A percentile compares a stretch with the other conserved stretches of the same genome.
phyloP scores from a whole-genome alignment of 2,888 invertebrate species.

The Eucera pruinosa region DNA sequence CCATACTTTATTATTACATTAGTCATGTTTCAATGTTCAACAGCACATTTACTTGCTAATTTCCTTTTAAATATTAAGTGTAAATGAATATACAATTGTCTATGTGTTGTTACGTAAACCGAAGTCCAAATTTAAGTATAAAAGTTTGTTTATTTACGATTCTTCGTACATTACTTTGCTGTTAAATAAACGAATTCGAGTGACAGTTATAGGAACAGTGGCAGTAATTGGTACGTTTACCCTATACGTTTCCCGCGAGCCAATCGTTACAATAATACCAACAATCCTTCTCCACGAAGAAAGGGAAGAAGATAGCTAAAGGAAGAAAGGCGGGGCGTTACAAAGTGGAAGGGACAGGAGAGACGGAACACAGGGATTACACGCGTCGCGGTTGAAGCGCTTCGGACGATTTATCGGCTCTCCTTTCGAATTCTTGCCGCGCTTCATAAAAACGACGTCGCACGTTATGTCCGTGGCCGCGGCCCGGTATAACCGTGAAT shows the following conservation, averaged over 20 bases:
- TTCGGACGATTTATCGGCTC: slow-evolving; percentile 68
- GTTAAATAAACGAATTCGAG: no score
- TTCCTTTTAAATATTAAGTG: no score
- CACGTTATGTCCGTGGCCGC: slow-evolving; percentile 58
- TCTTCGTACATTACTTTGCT: no score
- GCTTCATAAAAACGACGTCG: slow-evolving; percentile 72
- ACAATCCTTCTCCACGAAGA: not conserved
- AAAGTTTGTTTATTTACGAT: no score
- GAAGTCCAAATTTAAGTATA: no score
- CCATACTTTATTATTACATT: no score
- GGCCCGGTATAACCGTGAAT: slow-evolving; percentile 67
- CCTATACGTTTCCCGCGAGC: not conserved
- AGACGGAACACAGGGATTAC: slow-evolving; percentile 28
- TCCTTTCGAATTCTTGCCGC: slow-evolving; percentile 75
- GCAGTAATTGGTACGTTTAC: no score
- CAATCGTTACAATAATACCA: slow-evolving; percentile 12
- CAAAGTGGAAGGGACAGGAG: slow-evolving; percentile 24
- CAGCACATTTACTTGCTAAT: no score
- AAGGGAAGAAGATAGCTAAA: not conserved
- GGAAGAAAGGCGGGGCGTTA: not conserved
- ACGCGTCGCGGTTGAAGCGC: slow-evolving; percentile 52
- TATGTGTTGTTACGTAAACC: no score
- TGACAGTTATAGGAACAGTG: no score
- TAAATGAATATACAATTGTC: no score
- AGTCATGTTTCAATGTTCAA: no score